phyloP scores from a whole-genome alignment of 2,797 vertebrate genomes.

The Calcarius lapponicus region DNA sequence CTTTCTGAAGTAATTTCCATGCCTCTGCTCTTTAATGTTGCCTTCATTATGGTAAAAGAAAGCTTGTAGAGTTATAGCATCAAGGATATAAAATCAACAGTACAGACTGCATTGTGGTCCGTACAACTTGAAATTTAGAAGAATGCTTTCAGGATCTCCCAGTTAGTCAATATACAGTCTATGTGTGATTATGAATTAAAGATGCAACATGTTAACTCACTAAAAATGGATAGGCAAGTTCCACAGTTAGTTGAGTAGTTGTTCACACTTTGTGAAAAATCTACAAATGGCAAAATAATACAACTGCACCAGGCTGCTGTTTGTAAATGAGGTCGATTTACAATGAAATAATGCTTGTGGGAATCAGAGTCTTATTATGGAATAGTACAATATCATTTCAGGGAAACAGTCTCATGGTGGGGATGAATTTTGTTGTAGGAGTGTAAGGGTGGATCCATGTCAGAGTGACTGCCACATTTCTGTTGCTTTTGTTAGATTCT shows the following conservation, averaged over 20 bases:
- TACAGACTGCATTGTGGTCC: background rate
- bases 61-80: background rate
- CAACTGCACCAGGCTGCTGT: background rate
- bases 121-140: background rate
- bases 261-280: background rate
- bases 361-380: background rate
- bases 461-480: background rate
- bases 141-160: background rate
- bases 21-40: background rate
- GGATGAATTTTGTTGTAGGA: background rate
- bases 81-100: background rate
- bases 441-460: background rate
- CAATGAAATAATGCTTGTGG: background rate
- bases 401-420: background rate
- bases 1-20: background rate
- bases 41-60: background rate
- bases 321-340: background rate
- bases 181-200: background rate
- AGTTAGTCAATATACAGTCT: background rate
- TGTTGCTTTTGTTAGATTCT: background rate
- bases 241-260: background rate
- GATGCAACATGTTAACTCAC: background rate
- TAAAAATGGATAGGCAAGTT: background rate
- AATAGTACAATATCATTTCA: background rate
- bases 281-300: background rate